Evolutionary conservation across 2,797 vertebrate species (phyloP).

Genomic region (Glossophaga mutica): DNA sequence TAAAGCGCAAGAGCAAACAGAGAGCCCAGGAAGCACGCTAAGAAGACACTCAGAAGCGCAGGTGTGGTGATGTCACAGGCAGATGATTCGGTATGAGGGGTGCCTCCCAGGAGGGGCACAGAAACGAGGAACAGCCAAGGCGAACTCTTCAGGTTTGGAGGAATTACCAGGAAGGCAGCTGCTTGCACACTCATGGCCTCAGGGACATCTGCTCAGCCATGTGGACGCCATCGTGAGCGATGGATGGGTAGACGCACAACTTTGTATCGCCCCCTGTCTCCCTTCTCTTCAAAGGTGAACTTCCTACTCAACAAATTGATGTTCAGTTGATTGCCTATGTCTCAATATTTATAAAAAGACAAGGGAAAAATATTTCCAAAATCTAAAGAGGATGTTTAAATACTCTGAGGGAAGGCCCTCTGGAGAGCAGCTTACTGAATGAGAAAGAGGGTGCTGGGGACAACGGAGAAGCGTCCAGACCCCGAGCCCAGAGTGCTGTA

Average conservation of each 20-base stretch:
- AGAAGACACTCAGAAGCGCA: too few species aligned
- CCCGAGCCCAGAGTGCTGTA: too few species aligned
- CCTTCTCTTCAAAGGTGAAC: background rate
- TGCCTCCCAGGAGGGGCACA: background rate
- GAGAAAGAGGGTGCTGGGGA: background rate
- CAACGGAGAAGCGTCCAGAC: too few species aligned
- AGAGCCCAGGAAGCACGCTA: background rate
- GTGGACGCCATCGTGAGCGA: background rate
- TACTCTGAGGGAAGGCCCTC: background rate
- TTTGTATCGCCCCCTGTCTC: background rate
- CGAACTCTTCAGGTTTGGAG: too few species aligned
- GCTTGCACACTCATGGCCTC: background rate
- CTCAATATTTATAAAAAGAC: background rate
- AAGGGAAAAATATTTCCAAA: background rate
- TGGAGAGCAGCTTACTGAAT: accelerated
- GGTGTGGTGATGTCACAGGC: accelerated
- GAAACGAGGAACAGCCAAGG: too few species aligned
- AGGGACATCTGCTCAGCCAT: background rate
- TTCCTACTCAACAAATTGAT: background rate
- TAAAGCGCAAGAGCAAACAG: background rate
- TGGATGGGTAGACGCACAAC: too few species aligned
- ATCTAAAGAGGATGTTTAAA: background rate
- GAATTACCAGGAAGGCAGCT: too few species aligned
- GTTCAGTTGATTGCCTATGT: background rate
- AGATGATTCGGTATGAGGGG: too few species aligned